These are phyloP conservation scores for Euproctis similis DNA, from an alignment of 2,888 invertebrate genomes.

Conservation along the genomic window DNA sequence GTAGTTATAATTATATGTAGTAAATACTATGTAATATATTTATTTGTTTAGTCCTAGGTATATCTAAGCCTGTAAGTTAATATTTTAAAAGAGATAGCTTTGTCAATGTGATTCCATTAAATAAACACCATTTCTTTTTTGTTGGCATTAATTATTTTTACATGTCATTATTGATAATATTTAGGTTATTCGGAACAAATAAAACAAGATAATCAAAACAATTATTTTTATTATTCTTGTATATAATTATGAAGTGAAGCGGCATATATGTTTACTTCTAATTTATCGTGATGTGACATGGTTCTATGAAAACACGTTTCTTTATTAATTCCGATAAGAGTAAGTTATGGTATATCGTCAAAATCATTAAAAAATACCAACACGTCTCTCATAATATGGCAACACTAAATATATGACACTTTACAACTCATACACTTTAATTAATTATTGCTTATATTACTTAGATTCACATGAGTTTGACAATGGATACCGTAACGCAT, in stretches of 20 bases:
- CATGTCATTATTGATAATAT: too few species aligned
- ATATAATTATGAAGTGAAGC: conserved; percentile 68
- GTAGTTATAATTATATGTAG: conserved; percentile 27
- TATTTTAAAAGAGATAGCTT: conserved; percentile 27
- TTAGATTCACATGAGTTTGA: conserved; percentile 17
- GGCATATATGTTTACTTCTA: conserved; percentile 60
- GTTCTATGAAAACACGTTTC: conserved; percentile 30
- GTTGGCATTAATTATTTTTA: conserved; percentile 8
- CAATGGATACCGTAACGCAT: conserved; percentile 11
- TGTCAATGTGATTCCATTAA: conserved; percentile 53
- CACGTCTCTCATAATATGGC: conserved; percentile 8
- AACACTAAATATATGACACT: conserved; percentile 9
- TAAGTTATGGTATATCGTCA: conserved; percentile 17
- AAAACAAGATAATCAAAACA: conserved; percentile 56
- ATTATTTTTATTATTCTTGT: conserved; percentile 69
- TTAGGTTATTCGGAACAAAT: conserved; percentile 16
- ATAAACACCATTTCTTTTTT: conserved; percentile 45
- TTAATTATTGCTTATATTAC: conserved; percentile 28
- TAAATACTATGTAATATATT: conserved; percentile 44
- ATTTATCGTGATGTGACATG: conserved; percentile 52
- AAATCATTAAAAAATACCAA: conserved; percentile 19
- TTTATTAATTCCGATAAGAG: conserved; percentile 12
- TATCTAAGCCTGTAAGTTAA: conserved; percentile 37
- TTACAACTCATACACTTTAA: conserved; percentile 13
- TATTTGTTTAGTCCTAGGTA: conserved; percentile 52